Evolutionary conservation across 2,113 vertebrate species (phyloP).

Genomic region (Nothobranchius kuhntae): DNA sequence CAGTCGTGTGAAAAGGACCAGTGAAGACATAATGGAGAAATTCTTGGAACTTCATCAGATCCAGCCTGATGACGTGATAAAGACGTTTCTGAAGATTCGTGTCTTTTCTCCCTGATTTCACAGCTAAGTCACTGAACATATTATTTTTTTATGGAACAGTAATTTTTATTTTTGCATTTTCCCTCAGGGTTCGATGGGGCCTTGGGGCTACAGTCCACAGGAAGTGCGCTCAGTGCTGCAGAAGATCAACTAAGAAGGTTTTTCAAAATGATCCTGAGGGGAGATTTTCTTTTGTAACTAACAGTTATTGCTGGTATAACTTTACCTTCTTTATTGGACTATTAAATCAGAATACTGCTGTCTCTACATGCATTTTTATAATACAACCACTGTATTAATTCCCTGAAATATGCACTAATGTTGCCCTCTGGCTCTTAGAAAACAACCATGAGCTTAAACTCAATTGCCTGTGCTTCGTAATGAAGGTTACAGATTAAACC

Average conservation of each 20-base stretch:
- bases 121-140: not conserved
- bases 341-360: not conserved
- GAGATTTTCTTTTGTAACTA: too few relatives aligned
- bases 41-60: conserved; percentile 14
- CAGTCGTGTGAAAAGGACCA: not conserved
- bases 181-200: conserved; percentile 83
- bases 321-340: not conserved
- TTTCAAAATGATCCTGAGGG: too few relatives aligned
- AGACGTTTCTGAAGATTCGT: not conserved
- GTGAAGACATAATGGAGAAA: not conserved
- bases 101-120: not conserved
- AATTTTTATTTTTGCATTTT: conserved; percentile 8
- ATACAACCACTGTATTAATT: not conserved
- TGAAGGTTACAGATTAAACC: conserved; percentile 75
- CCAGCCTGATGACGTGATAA: not conserved
- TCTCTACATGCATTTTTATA: not conserved
- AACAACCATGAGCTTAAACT: conserved; percentile 9
- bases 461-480: conserved; percentile 34
- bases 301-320: too few relatives aligned
- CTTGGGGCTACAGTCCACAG: conserved; percentile 85
- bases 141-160: not conserved
- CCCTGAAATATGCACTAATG: not conserved
- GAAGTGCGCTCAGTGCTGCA: conserved; percentile 85
- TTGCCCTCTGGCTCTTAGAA: not conserved
- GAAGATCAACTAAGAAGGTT: conserved; percentile 72